A percentile compares a stretch with the other conserved stretches of the same genome.
Conservation (phyloP, 2,888 invertebrate species). For the Theristus sp. region DNA sequence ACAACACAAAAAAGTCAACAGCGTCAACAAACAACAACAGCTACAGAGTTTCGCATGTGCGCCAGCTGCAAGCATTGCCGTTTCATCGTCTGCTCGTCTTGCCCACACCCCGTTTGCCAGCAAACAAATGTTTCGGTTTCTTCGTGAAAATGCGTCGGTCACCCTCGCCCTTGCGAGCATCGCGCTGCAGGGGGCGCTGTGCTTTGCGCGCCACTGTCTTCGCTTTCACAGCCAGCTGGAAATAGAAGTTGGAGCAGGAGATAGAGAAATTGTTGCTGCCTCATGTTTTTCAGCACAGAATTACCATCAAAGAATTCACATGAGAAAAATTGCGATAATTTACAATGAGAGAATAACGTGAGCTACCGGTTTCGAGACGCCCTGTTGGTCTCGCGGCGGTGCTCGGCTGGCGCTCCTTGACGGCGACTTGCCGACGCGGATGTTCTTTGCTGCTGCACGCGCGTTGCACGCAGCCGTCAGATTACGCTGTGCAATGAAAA, state of each 20-base stretch:
- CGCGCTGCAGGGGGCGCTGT: slow-evolving; percentile 57
- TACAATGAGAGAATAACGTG: no score
- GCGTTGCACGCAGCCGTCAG: background rate
- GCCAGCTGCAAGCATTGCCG: no score
- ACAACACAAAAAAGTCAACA: no score
- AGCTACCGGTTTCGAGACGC: slow-evolving; percentile 18
- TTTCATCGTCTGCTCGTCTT: slow-evolving; percentile 83
- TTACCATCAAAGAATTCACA: no score
- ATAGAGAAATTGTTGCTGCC: no score
- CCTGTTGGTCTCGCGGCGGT: slow-evolving; percentile 19
- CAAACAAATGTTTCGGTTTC: slow-evolving; percentile 83
- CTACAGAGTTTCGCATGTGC: no score
- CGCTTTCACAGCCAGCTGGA: slow-evolving; percentile 10
- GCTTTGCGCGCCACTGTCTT: slow-evolving; percentile 15
- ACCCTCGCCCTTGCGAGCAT: slow-evolving; percentile 53
- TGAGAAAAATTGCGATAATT: background rate
- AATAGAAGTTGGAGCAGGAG: background rate
- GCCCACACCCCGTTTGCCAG: slow-evolving; percentile 78
- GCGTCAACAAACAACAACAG: no score
- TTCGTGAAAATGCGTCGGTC: slow-evolving; percentile 83
- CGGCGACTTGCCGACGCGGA: slow-evolving; percentile 1
- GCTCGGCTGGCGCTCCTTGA: slow-evolving; percentile 17
- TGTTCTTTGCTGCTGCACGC: background rate
- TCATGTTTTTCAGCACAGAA: no score
- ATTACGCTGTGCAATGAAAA: background rate